Conservation (phyloP, 2,113 vertebrate genomes). For the Chionodraco myersi region DNA sequence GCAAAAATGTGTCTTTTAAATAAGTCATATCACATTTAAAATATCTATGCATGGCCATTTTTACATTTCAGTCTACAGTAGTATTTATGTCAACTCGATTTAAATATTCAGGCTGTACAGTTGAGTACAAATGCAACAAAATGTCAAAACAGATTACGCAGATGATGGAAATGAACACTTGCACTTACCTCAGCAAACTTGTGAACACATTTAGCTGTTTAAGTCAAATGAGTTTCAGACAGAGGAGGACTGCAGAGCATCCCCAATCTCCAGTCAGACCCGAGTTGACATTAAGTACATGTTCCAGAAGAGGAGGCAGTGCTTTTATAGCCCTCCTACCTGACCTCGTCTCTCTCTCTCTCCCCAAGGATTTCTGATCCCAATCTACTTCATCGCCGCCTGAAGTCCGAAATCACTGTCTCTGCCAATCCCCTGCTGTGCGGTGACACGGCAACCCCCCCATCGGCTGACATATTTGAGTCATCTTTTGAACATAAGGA, state of each 20-base stretch:
- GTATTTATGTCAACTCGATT: neutral
- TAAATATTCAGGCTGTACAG: neutral
- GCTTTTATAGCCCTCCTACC: constrained; percentile 73
- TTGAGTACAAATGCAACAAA: neutral
- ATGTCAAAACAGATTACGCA: neutral
- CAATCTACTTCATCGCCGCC: constrained; percentile 50
- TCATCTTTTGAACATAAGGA: constrained; percentile 46
- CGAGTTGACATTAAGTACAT: constrained; percentile 52
- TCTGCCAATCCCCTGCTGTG: constrained; percentile 33
- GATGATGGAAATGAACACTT: neutral
- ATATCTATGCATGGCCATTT: constrained; percentile 1
- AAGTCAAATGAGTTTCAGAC: constrained; percentile 15
- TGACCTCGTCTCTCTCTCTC: constrained; percentile 52
- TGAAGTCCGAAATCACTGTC: constrained; percentile 55
- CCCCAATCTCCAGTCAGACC: constrained; percentile 43
- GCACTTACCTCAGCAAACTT: constrained; percentile 58
- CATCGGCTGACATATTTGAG: constrained; percentile 38
- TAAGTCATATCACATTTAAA: neutral
- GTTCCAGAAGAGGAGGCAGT: constrained; percentile 44
- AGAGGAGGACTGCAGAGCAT: constrained; percentile 21
- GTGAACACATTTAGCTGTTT: constrained; percentile 34
- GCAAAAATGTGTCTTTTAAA: neutral
- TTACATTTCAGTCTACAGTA: neutral
- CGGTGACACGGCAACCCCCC: constrained; percentile 43
- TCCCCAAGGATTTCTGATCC: constrained; percentile 47